Conservation (phyloP, 1,140 invertebrate species). For the Andricus grossulariae region DNA sequence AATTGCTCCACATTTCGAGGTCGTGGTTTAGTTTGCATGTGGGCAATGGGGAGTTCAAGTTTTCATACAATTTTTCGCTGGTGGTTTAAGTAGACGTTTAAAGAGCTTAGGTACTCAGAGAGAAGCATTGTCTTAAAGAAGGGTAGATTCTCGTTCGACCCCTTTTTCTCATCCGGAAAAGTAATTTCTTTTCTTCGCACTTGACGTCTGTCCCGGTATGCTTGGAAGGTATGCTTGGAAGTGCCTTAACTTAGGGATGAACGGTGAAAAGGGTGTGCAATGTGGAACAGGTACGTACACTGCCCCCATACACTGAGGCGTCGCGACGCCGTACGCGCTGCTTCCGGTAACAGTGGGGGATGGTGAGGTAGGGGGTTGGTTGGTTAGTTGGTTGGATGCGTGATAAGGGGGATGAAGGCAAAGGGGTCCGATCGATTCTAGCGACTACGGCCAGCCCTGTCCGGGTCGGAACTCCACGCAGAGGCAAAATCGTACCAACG, state of each 20-base stretch:
- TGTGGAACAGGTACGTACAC: not conserved
- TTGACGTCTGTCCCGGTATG: not conserved
- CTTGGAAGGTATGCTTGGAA: not conserved
- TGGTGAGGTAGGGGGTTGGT: not conserved
- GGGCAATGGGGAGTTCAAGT: not conserved
- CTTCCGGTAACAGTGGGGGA: constrained; percentile 8
- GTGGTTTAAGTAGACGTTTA: not conserved
- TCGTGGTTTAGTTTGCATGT: not conserved
- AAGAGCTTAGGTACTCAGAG: not conserved
- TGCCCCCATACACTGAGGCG: not conserved
- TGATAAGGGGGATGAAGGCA: not conserved
- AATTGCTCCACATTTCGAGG: not conserved
- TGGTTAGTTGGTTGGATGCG: constrained; percentile 1
- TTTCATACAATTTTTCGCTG: not conserved
- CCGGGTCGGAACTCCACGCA: constrained; percentile 14
- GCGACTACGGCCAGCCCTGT: constrained; percentile 20
- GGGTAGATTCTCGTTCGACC: not conserved
- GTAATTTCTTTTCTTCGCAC: not conserved
- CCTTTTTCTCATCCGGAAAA: not conserved
- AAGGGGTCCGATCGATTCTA: constrained; percentile 21
- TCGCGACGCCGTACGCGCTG: constrained; percentile 7
- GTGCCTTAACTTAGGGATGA: not conserved
- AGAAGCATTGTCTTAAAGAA: not conserved
- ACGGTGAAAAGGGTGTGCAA: not conserved
- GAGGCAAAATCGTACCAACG: not conserved